Conservation (phyloP, 2,113 vertebrate genomes). For the Hiodon alosoides region DNA sequence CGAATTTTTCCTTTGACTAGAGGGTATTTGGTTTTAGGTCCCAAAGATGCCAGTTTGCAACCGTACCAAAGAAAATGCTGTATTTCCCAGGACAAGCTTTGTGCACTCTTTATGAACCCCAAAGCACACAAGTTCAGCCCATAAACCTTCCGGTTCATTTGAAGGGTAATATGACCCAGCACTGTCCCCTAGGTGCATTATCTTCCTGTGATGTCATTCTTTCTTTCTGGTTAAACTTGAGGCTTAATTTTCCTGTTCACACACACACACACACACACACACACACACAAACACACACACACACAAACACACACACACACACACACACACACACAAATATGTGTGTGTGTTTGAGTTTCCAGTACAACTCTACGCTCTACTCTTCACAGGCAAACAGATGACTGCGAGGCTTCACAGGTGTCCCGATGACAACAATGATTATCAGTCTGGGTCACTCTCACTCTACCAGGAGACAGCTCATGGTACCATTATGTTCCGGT, state of each 20-base stretch:
- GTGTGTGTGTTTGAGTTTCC: neutral
- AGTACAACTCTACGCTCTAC: neutral
- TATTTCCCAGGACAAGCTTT: neutral
- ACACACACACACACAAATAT: neutral
- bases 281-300: conserved; percentile 4
- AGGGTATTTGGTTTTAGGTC: no score
- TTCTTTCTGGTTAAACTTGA: conserved; percentile 12
- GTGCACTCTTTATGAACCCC: conserved; percentile 12
- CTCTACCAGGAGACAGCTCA: no score
- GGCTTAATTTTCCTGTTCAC: conserved; percentile 6
- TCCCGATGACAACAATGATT: neutral
- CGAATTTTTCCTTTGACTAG: no score
- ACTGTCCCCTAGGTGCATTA: conserved; percentile 47
- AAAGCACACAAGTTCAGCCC: conserved; percentile 13
- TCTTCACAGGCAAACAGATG: no score
- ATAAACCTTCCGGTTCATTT: conserved; percentile 23
- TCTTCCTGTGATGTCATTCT: conserved; percentile 48
- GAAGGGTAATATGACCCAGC: conserved; percentile 52
- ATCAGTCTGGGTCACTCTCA: neutral
- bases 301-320: neutral
- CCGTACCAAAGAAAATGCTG: conserved; percentile 29
- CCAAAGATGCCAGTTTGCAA: no score
- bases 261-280: neutral
- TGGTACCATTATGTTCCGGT: no score
- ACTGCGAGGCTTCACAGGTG: no score